Percentiles rank a stretch among this genome's conserved stretches.
Evolutionary conservation across 1,140 invertebrate genomes (phyloP).

Genomic region (Euura lappo): DNA sequence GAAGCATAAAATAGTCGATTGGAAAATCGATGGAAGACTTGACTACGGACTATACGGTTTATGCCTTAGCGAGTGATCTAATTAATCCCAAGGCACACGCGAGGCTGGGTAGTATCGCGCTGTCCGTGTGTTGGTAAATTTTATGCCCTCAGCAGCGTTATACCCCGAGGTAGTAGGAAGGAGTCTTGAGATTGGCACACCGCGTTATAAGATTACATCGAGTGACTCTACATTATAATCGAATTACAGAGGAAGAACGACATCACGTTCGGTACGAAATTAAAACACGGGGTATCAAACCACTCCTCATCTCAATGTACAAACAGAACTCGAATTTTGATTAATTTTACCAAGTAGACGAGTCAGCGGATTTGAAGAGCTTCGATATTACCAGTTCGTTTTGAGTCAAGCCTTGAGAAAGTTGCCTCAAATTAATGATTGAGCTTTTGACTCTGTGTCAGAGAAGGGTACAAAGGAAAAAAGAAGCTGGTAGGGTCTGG

Average conservation of each 20-base stretch:
- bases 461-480: too few relatives aligned
- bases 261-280: neutral
- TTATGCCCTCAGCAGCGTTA: neutral
- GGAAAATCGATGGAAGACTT: neutral
- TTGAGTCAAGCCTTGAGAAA: too few relatives aligned
- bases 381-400: too few relatives aligned
- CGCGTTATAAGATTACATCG: neutral
- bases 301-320: too few relatives aligned
- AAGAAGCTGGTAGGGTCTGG: neutral
- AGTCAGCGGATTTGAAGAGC: too few relatives aligned
- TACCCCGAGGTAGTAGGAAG: neutral
- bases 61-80: neutral
- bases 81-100: neutral
- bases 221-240: neutral
- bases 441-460: too few relatives aligned
- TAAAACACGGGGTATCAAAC: neutral
- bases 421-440: too few relatives aligned
- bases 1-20: neutral
- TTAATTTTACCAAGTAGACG: too few relatives aligned
- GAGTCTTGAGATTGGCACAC: neutral
- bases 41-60: too few relatives aligned
- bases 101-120: neutral
- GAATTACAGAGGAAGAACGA: neutral
- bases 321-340: too few relatives aligned
- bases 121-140: neutral